Evolutionary conservation across 2,797 vertebrate species (phyloP), one percentile per base, ranked within the genome.

Genomic region (Aulostomus chinensis): DNA sequence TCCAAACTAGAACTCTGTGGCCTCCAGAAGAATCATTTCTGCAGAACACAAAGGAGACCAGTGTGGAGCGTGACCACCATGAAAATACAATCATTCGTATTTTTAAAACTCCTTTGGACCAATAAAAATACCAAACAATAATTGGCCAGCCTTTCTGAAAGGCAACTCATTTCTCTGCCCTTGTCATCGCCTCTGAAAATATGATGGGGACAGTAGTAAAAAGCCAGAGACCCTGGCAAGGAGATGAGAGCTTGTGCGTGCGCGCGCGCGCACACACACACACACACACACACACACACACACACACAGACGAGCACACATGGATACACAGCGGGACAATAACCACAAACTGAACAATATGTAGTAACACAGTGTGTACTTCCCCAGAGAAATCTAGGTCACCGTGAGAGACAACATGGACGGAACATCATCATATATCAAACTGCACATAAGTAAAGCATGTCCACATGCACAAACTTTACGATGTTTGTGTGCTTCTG

Each of bases 81-180:
- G 64, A 73, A 78, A 82, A 86, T 66, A 78, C 57, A 80, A 81
- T 84, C 58, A 60, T 76, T 86, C 71, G 63, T 83, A 76, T 79
- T 83, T 83, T 78, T 76, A 65, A 71, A 86, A 72, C 66, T 60
- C 35, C 78, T 78, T 57, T 78, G 73, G 73, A 86, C 80, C 80
- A 83, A 85, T 87, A 81, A 85, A 88, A 88, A 85, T 60, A 83
- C 67, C 78, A 74, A 81, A 84, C 74, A 82, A 81, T 76, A 71
- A 82, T 68, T 71, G 71, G 58, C 50, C 28, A 38, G 45, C 30
- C 36, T 76, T 58, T 62, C 7, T 59, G 41, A 76, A 60, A 70
- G 40, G 61, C 69, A 59, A 63, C 55, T 68, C 46, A 48, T 74
- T 76, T 59, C 62, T 76, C 60, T 50, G 34, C 3, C 18, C 76